A percentile compares a stretch with the other conserved stretches of the same genome.
Evolutionary conservation across 2,113 vertebrate genomes (phyloP).

Genomic region (Setophaga coronata): DNA sequence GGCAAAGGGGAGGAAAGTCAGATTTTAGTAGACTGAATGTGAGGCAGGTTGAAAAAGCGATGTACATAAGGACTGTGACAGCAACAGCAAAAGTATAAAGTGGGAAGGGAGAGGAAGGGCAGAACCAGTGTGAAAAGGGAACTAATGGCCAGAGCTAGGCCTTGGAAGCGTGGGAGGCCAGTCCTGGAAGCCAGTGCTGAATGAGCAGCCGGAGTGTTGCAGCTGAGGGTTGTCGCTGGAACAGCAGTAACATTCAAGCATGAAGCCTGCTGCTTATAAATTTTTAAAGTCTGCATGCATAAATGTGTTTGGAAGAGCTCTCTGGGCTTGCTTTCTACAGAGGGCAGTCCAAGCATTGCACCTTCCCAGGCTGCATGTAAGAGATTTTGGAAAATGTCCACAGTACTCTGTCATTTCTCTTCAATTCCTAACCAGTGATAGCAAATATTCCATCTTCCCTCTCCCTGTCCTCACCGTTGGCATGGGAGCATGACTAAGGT

Average conservation of each 20-base stretch:
- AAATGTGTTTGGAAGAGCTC: neutral
- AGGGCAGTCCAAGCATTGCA: neutral
- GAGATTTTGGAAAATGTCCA: neutral
- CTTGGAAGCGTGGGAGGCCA: neutral
- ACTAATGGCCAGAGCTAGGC: neutral
- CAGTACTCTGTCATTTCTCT: neutral
- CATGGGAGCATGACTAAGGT: neutral
- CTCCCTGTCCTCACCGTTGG: neutral
- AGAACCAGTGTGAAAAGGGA: neutral
- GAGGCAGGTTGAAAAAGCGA: neutral
- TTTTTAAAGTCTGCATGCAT: neutral
- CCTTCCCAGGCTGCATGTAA: neutral
- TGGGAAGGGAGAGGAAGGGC: neutral
- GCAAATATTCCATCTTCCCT: neutral
- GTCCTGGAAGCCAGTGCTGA: neutral
- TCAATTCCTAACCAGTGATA: neutral
- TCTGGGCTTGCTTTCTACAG: neutral
- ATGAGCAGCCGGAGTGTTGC: neutral
- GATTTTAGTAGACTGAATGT: neutral
- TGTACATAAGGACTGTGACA: neutral
- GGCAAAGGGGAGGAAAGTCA: neutral
- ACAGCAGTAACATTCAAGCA: neutral
- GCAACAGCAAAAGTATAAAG: neutral
- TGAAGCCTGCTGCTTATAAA: neutral
- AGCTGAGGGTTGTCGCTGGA: neutral